Conservation (phyloP, 2,888 invertebrate genomes). For the Romanomermis culicivorax region DNA sequence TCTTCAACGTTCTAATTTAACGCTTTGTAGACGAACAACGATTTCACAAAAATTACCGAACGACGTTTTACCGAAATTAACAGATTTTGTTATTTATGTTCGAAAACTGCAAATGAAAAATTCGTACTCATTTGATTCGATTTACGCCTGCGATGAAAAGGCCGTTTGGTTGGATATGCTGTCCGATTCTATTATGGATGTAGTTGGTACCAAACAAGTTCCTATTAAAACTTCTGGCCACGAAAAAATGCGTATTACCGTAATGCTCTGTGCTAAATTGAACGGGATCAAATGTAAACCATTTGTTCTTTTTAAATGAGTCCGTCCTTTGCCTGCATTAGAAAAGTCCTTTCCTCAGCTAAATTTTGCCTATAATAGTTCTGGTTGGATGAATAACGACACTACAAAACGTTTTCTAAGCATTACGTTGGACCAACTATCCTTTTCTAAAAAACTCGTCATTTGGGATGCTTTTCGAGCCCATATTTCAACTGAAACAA, state of each 20-base stretch:
- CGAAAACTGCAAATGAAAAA: neutral
- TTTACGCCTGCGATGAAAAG: neutral
- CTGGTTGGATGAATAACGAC: neutral
- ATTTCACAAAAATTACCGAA: neutral
- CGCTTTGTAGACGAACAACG: neutral
- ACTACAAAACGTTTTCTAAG: neutral
- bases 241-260: constrained; percentile 1
- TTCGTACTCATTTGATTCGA: neutral
- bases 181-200: neutral
- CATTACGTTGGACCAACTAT: neutral
- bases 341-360: constrained; percentile 1
- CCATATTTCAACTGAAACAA: neutral
- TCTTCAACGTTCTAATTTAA: neutral
- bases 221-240: constrained; percentile 1
- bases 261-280: neutral
- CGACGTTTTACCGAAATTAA: neutral
- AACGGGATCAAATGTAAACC: neutral
- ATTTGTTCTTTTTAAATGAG: neutral
- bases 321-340: neutral
- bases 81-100: neutral
- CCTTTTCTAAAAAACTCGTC: neutral
- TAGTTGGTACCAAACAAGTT: neutral
- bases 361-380: neutral
- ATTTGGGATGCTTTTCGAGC: neutral
- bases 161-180: neutral